Percentiles rank a stretch among this genome's conserved stretches.
phyloP scores from a whole-genome alignment of 2,888 invertebrate species.

The Endomychus coccineus region DNA sequence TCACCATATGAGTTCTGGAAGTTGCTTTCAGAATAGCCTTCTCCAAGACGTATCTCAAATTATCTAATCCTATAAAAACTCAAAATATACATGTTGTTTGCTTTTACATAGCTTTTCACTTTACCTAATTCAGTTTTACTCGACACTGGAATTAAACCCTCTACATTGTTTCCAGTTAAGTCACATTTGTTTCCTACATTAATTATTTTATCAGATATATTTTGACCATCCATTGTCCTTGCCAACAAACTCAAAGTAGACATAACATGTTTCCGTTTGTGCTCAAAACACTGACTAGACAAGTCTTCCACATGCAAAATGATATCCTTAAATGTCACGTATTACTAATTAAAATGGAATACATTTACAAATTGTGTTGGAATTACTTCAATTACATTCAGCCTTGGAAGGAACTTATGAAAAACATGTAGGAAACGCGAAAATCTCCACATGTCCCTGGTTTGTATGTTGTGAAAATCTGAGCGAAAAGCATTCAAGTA shows the following conservation, averaged over 20 bases:
- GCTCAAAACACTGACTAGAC: slow-evolving; percentile 62
- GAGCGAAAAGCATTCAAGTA: too few relatives aligned
- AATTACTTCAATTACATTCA: not conserved
- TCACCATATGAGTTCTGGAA: slow-evolving; percentile 20
- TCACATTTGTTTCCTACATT: slow-evolving; percentile 73
- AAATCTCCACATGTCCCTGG: too few relatives aligned
- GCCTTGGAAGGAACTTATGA: too few relatives aligned
- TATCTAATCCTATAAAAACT: slow-evolving; percentile 22
- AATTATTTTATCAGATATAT: slow-evolving; percentile 50
- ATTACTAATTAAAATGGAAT: too few relatives aligned
- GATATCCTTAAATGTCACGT: slow-evolving; percentile 53
- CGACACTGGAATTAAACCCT: slow-evolving; percentile 24
- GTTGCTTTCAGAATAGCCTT: slow-evolving; percentile 21
- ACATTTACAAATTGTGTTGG: slow-evolving; percentile 6
- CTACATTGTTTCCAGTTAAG: too few relatives aligned
- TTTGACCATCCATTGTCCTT: slow-evolving; percentile 36
- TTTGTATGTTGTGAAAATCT: too few relatives aligned
- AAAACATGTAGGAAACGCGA: too few relatives aligned
- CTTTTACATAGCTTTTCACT: not conserved
- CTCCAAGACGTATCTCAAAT: slow-evolving; percentile 22
- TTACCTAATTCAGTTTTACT: not conserved
- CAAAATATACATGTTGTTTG: too few relatives aligned
- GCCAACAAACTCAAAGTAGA: slow-evolving; percentile 54
- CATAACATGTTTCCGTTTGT: slow-evolving; percentile 63
- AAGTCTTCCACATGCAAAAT: slow-evolving; percentile 72